Base-by-base conservation (phyloP, 2,888 invertebrate genomes). In the Brachypterus glaber region DNA sequence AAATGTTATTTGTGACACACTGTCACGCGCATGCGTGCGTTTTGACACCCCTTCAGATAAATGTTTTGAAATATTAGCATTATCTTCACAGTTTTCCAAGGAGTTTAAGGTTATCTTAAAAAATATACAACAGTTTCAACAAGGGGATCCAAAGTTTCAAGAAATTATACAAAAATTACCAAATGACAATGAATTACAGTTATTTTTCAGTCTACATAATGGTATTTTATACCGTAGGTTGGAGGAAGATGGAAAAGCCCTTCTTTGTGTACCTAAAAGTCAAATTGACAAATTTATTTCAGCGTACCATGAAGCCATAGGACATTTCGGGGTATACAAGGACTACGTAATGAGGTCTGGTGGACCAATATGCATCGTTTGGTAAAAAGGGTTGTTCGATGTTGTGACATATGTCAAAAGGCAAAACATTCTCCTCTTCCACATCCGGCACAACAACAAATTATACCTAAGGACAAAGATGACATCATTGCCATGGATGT, bases 351-450 rank as follows among this genome's bases (percentile, higher is more conserved):
- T 3, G 30, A 35, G 11, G 27, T 27, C 9, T 35, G 35, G 35
- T 35, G 30, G 35, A 27, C 8, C n/a, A 39, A 39, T 17, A 39
- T 39, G 39, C 24, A 35, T 8, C 12, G 39, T 9, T 4, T 3
- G 4, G 16, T 35, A 8, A 40, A 40, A 25, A 36, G 32, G 16
- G 2, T 7, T n/a, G 18, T 36, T n/a, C n/a, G n/a, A n/a, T n/a
- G 15, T 2, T 40, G 40, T 33, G 14, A 31, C 4, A 17, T 40
- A 4, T 36, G 40, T 13, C 40, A 40, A 36, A 31, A 15, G 18
- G 35, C 40, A 3, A 36, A 40, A 32, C 17, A 27, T 9, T 40
- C 40, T 7, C 15, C n/a, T 3, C 26, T 40, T 3, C 31, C 35
- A 3, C 9, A 24, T 8, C 39, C 39, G 3, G 11, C 35, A 7